These are phyloP conservation scores for Halcyon badia DNA, from an alignment of 2,797 vertebrate species.

Conservation along the genomic window DNA sequence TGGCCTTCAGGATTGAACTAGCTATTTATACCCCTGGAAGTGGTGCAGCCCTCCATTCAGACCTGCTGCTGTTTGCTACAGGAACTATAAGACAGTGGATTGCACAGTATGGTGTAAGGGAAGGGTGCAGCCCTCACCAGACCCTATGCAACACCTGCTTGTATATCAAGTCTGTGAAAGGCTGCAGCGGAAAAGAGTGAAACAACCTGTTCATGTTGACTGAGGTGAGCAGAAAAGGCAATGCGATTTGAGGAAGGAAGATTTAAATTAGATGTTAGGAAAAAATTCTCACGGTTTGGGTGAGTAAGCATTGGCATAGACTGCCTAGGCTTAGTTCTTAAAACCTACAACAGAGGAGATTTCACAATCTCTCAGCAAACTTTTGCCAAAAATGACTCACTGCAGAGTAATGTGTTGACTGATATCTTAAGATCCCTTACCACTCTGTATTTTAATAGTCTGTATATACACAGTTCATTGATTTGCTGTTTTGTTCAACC, in stretches of 20 bases:
- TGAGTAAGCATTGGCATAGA: conserved; percentile 40
- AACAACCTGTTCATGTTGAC: background rate
- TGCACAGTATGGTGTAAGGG: background rate
- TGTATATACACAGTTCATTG: background rate
- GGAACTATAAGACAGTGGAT: background rate
- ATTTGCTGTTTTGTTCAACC: conserved; percentile 43
- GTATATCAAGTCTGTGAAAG: background rate
- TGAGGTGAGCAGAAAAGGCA: background rate
- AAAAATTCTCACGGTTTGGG: background rate
- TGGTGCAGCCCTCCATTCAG: background rate
- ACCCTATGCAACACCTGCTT: background rate
- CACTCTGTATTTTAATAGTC: background rate
- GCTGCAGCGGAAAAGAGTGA: background rate
- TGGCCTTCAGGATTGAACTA: background rate
- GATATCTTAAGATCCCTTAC: conserved; percentile 1
- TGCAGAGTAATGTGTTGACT: conserved; percentile 15
- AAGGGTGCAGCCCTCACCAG: background rate
- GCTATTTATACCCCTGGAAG: background rate
- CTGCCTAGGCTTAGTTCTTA: conserved; percentile 22
- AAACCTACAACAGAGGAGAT: background rate
- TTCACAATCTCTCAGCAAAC: conserved; percentile 11
- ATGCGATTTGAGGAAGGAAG: background rate
- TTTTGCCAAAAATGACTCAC: conserved; percentile 57
- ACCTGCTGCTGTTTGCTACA: background rate
- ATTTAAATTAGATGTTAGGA: conserved; percentile 2